Evolutionary conservation across 2,113 vertebrate genomes (phyloP), one percentile per base, ranked within the genome.

Genomic region (Misgurnus anguillicaudatus): DNA sequence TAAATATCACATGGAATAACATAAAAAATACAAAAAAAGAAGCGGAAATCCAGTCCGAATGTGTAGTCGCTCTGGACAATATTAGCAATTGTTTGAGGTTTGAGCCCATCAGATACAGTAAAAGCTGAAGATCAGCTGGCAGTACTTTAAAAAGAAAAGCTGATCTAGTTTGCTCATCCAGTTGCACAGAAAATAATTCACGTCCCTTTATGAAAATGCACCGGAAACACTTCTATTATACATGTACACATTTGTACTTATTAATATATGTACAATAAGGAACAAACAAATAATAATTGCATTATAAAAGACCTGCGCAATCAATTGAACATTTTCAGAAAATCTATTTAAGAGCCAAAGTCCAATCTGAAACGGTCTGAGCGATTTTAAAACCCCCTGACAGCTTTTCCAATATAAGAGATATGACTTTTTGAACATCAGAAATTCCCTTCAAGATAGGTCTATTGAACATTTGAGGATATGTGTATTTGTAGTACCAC

Each of bases 121-220:
- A 82, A 79, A 88, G 85, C 39, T 53, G 60, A 87, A 87, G 83
- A 87, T 87, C 74, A 87, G 87, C 86, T 93, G 91, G 90, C 89
- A 68, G 71, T 72, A 75, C 86, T 91, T 92, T 79, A 92, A 89
- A 89, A 88, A 82, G 87, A 17, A 84, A 64, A 89, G 88, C 88
- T 86, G 85, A 83, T 80, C 85, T 85, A 86, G 88, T 90, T 90
- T 90, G 87, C 91, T 89, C 64, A 84, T 90, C 77, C 87, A 91
- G 90, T 90, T 90, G 89, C 87, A 74, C 86, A 79, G 78, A 31
- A 36, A 63, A 21, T 65, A 79, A 74, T 86, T 66, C 31, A 70
- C 3, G 16, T 6, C 36, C 89, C 79, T 21, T 17, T 88, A 84
- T 88, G 75, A 58, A 85, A 24, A 84, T 80, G 75, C 84, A 81